Conservation (phyloP, 37 sponge, comb jelly and placozoan species). For the Halisarca cf. caerulea region DNA sequence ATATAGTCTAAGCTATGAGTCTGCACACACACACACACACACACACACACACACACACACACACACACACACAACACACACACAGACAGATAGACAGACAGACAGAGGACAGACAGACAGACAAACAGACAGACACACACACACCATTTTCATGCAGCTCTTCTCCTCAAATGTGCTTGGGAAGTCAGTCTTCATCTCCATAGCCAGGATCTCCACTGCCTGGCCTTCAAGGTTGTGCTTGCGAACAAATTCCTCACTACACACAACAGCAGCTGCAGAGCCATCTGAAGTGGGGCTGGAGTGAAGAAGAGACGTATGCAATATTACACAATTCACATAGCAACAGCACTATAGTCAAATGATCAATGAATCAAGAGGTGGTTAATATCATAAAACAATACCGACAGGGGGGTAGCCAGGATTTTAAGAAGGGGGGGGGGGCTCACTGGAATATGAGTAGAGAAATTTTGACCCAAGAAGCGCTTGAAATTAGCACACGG, state of each 20-base stretch:
- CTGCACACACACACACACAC: too few species aligned
- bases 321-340: not conserved
- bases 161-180: slow-evolving; percentile 86
- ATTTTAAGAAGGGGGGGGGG: slow-evolving; percentile 7
- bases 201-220: slow-evolving; percentile 91
- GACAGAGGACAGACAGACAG: not conserved
- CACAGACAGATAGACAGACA: not conserved
- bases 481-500: too few species aligned
- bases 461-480: too few species aligned
- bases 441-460: too few species aligned
- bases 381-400: not conserved
- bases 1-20: not conserved
- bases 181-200: slow-evolving; percentile 92
- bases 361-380: not conserved
- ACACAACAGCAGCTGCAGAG: slow-evolving; percentile 82
- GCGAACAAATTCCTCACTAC: slow-evolving; percentile 86
- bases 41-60: too few species aligned
- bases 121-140: not conserved
- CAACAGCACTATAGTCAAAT: not conserved
- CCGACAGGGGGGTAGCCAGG: not conserved
- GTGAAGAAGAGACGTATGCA: not conserved
- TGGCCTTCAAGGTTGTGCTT: slow-evolving; percentile 57
- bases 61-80: not conserved
- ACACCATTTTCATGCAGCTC: slow-evolving; percentile 89
- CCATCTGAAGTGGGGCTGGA: slow-evolving; percentile 92